Evolutionary conservation across 2,888 invertebrate genomes (phyloP), one percentile per base, ranked within the genome.

Genomic region (Uropetala carovei): DNA sequence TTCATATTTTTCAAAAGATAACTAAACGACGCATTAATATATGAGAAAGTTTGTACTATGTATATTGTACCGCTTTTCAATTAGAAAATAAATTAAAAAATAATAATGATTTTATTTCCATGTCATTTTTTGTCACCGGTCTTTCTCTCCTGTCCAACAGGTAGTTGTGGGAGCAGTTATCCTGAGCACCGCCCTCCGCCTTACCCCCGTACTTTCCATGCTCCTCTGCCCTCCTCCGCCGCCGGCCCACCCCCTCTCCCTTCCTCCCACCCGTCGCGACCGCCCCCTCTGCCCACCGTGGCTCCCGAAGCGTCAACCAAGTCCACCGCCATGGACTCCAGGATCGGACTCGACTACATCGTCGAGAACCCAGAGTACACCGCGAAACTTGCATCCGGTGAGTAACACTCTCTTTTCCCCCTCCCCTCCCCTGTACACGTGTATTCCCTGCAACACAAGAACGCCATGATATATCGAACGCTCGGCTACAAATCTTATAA

Each of bases 331-430:
- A 98, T 99, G 98, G 99, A 99, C 96, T 98, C 98, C 95, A 97
- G 98, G 94, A 97, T 98, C 95, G 99, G 99, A 94, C 96, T 99
- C 95, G 98, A 98, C 96, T 98, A 98, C 95, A 98, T 99, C 95
- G 98, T 99, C 94, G 98, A 98, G 95, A 98, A 98, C 96, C 98
- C 98, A 93, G 98, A 98, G 95, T 98, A 98, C 95, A 97, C 98
- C 94, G 97, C 97, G 94, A 98, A 99, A 95, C 97, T 99, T 94
- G 98, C 98, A 92, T 97, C 98, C 95, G 96, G 96, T 97, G 95
- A 95, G 94, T 94, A 13, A n/a, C n/a, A n/a, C n/a, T 3, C 30
- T 43, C 13, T 10, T 13, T 13, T 8, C 2, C 43, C 43, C 43
- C 5, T 0, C 30, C n/a, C 57, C n/a, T 57, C n/a, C n/a, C n/a